A percentile compares a stretch with the other conserved stretches of the same genome.
Evolutionary conservation across 2,888 invertebrate genomes (phyloP).

Genomic region (Tineola bisselliella): DNA sequence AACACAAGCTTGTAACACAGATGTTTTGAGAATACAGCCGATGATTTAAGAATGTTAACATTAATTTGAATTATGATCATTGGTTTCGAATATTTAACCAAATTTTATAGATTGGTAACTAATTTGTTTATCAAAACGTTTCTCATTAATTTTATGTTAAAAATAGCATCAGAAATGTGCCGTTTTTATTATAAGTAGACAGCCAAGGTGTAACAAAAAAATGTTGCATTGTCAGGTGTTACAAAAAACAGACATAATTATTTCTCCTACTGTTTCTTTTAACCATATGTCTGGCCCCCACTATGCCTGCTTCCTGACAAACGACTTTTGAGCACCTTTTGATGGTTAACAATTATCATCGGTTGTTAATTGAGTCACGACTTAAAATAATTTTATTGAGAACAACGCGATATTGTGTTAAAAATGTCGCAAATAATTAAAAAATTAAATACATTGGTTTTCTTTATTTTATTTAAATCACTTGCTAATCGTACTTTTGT

Average conservation of each 20-base stretch:
- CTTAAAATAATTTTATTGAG: too few relatives aligned
- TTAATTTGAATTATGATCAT: too few relatives aligned
- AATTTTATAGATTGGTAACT: too few relatives aligned
- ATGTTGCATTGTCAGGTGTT: background rate
- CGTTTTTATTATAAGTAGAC: background rate
- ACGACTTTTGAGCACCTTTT: background rate
- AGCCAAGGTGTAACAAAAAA: background rate
- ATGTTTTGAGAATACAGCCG: background rate
- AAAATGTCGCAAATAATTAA: too few relatives aligned
- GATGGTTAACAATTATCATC: background rate
- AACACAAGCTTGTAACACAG: background rate
- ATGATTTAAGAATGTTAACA: constrained; percentile 1
- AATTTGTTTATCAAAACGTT: too few relatives aligned
- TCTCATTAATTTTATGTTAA: too few relatives aligned
- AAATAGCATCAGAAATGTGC: background rate
- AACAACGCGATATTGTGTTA: too few relatives aligned
- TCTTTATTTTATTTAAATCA: too few relatives aligned
- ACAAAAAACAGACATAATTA: background rate
- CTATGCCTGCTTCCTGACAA: background rate
- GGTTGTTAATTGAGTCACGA: too few relatives aligned
- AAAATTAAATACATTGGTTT: too few relatives aligned
- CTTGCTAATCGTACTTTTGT: too few relatives aligned
- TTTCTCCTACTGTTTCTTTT: background rate
- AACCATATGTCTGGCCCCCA: background rate
- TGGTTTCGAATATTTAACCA: too few relatives aligned